phyloP scores from a whole-genome alignment of 2,113 vertebrate species.

The Mus spicilegus region DNA sequence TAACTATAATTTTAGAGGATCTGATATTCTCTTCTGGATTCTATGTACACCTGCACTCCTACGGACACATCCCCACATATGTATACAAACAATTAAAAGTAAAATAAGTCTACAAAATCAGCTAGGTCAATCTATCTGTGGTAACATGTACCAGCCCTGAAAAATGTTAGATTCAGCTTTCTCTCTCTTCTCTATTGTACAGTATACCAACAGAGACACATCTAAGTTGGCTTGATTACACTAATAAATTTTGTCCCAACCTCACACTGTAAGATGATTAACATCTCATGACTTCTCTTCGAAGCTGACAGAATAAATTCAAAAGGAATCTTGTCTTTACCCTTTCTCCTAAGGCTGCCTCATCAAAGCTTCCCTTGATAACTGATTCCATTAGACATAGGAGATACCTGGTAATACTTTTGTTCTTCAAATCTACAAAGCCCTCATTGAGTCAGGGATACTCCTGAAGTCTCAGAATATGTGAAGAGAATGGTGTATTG shows the following conservation, averaged over 20 bases:
- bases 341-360: background rate
- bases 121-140: background rate
- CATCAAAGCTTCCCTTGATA: background rate
- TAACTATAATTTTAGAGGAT: no score
- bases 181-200: background rate
- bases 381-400: background rate
- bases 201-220: background rate
- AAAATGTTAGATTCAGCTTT: background rate
- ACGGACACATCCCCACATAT: background rate
- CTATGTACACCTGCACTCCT: background rate
- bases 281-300: background rate
- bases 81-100: background rate
- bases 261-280: background rate
- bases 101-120: background rate
- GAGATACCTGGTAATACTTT: background rate
- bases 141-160: no score
- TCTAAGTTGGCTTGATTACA: background rate
- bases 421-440: background rate
- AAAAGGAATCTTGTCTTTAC: background rate
- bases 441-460: background rate
- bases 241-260: background rate
- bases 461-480: background rate
- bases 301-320: background rate
- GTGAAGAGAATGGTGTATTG: background rate
- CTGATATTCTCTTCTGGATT: background rate